These are phyloP conservation scores for Acronicta alni DNA, from an alignment of 2,888 invertebrate species.

Conservation along the genomic window DNA sequence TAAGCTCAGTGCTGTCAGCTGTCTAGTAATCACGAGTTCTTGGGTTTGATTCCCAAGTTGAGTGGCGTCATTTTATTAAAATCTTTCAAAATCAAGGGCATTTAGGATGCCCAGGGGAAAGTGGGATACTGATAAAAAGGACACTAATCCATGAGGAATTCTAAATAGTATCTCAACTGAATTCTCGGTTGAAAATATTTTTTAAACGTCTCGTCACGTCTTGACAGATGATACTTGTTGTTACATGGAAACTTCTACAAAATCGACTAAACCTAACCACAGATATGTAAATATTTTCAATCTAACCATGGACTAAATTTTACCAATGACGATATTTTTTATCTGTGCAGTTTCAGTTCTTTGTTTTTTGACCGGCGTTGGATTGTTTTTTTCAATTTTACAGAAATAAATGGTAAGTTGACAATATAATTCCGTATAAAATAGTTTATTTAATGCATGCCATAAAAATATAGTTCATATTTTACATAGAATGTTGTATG, in stretches of 20 bases:
- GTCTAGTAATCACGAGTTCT: no score
- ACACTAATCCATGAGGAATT: no score
- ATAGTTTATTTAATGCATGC: neutral
- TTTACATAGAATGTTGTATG: neutral
- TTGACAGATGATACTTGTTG: no score
- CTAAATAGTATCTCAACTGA: no score
- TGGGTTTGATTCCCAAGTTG: no score
- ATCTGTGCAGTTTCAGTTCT: constrained; percentile 44
- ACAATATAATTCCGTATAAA: neutral
- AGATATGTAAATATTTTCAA: neutral
- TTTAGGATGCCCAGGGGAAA: no score
- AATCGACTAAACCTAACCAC: constrained; percentile 28
- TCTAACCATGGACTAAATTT: neutral
- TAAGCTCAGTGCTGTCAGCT: no score
- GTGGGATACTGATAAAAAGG: no score
- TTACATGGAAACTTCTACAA: neutral
- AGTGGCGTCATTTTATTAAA: no score
- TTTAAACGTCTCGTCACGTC: no score
- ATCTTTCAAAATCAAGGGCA: no score
- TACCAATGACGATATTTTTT: constrained; percentile 10
- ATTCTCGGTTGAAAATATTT: no score
- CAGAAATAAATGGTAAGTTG: constrained; percentile 36
- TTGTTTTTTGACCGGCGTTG: constrained; percentile 58
- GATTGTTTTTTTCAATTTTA: constrained; percentile 54
- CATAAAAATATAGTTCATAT: neutral